Evolutionary conservation across 2,113 vertebrate genomes (phyloP).

Genomic region (Eudyptes chrysolophus): DNA sequence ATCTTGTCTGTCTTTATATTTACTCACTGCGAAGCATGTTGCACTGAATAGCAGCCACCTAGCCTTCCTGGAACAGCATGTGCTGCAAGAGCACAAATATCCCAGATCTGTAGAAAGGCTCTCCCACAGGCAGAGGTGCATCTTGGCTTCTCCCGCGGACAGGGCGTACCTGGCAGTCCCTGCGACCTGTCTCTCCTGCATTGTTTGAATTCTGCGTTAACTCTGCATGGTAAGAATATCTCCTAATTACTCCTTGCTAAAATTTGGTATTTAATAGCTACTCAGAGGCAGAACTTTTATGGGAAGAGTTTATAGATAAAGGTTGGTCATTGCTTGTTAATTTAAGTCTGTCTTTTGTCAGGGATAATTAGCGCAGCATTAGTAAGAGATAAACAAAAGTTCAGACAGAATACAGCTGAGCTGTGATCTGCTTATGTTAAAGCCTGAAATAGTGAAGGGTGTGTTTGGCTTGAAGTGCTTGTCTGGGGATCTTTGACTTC

Average conservation of each 20-base stretch:
- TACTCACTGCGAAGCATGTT: neutral
- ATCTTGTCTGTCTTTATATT: neutral
- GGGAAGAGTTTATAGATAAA: neutral
- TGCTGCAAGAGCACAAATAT: neutral
- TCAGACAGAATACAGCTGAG: slow-evolving; percentile 6
- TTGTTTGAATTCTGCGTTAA: neutral
- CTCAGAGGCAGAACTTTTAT: neutral
- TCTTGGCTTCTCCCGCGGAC: neutral
- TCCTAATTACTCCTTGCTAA: neutral
- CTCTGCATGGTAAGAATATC: neutral
- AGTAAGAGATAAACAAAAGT: slow-evolving; percentile 20
- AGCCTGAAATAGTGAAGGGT: slow-evolving; percentile 4
- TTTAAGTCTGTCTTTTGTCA: slow-evolving; percentile 47
- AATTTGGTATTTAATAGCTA: neutral
- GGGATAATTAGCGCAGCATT: slow-evolving; percentile 23
- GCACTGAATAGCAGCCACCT: neutral
- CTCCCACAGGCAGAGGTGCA: neutral
- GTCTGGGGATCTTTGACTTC: neutral
- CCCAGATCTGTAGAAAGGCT: neutral
- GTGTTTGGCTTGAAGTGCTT: neutral
- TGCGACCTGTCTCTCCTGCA: fast-evolving
- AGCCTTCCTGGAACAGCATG: neutral
- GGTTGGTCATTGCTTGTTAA: neutral
- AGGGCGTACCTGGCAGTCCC: neutral
- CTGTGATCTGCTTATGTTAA: slow-evolving; percentile 15